A percentile compares a stretch with the other conserved stretches of the same genome.
phyloP scores from a whole-genome alignment of 2,888 invertebrate genomes.

The Lamellibrachia satsuma region DNA sequence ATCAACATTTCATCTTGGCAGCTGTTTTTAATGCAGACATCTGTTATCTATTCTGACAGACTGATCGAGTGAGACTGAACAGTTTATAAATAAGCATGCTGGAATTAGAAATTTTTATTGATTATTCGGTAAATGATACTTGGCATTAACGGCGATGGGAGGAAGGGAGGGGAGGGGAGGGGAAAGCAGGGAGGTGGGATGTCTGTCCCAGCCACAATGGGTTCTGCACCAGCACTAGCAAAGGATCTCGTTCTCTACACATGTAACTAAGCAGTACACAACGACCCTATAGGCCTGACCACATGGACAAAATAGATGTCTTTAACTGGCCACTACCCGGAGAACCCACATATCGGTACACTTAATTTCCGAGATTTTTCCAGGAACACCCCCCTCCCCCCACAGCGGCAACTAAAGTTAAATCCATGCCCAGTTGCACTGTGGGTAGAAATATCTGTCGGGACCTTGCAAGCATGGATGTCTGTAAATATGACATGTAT shows the following conservation, averaged over 20 bases:
- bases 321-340: not conserved
- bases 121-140: too few species aligned
- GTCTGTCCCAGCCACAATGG: not conserved
- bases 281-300: not conserved
- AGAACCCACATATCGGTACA: not conserved
- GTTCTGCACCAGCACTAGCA: not conserved
- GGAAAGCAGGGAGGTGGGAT: not conserved
- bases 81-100: not conserved
- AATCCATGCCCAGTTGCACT: not conserved
- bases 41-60: not conserved
- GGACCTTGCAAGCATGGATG: not conserved
- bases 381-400: not conserved
- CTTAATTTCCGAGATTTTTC: not conserved
- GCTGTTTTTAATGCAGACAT: not conserved
- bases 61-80: not conserved
- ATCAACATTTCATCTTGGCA: not conserved
- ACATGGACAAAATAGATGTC: not conserved
- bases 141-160: not conserved
- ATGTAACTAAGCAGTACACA: not conserved
- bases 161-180: not conserved
- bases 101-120: too few species aligned
- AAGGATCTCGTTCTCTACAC: not conserved
- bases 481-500: not conserved
- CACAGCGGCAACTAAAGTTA: not conserved
- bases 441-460: not conserved